Evolutionary conservation across 35 echinoderm and acorn worm genomes (phyloP), one percentile per base, ranked within the genome.

Genomic region (Amphiura filiformis): DNA sequence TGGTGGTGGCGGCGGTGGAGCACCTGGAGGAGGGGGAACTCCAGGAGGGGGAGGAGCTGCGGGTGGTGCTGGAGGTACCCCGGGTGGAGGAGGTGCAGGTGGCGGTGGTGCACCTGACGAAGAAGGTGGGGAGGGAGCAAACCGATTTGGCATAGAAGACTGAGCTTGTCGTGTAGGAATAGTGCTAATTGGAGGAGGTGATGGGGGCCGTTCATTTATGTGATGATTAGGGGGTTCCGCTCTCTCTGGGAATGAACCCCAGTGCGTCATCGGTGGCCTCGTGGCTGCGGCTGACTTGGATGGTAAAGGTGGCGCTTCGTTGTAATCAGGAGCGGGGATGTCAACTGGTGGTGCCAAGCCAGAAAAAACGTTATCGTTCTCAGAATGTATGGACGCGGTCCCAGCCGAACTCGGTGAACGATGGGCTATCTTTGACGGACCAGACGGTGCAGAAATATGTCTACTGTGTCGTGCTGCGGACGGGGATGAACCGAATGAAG

Each of bases 311-410:
- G 26, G 44, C 34, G 26, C 40, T 52, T 20, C 35, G 30, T 86
- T 85, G 39, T 95, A 95, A 84, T 95, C 93, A 30, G 89, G 89
- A 33, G 35, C 79, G 3, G 90, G 94, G 40, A 92, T 57, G 31
- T 88, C 82, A 20, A 85, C 89, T 13, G 39, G 86, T 32, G 76
- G 57, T 49, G 65, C 39, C 81, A 88, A 75, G 76, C 79, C 33
- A 76, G 42, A 37, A 81, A 80, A 70, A 11, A 30, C 61, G 28
- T 70, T 70, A 11, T 11, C 61, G 28, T 30, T 70, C 4, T 47
- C 41, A 47, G 41, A 47, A 4, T 47, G 41, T 47, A 17, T 47
- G 4, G 61, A 70, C 15, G 3, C 26, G 44, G 44, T 11, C 7
- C 77, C 88, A 31, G 64, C 77, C 30, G 78, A 70, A 76, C 83